A percentile compares a stretch with the other conserved stretches of the same genome.
phyloP scores from a whole-genome alignment of 2,888 invertebrate genomes.

The Bhutanitis thaidina region DNA sequence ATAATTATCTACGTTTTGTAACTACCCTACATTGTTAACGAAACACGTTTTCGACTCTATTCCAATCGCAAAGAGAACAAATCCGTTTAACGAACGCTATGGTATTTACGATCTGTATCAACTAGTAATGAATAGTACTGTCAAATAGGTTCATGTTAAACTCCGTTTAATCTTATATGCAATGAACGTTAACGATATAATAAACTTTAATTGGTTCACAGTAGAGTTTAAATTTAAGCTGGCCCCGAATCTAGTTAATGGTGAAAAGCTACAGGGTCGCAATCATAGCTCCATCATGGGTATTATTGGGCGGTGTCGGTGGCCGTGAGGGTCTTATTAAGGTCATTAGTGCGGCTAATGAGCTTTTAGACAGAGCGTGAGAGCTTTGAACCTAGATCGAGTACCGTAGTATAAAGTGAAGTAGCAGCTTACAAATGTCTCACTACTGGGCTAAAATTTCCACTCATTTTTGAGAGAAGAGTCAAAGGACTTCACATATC shows the following conservation, averaged over 20 bases:
- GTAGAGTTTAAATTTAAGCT: not conserved
- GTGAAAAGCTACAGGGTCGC: conserved; percentile 18
- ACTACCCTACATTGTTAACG: conserved; percentile 11
- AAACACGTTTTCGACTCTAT: conserved; percentile 21
- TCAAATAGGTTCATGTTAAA: conserved; percentile 22
- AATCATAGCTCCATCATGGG: conserved; percentile 43
- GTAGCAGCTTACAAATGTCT: too few relatives aligned
- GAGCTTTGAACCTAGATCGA: not conserved
- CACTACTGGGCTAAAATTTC: too few relatives aligned
- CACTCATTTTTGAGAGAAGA: too few relatives aligned
- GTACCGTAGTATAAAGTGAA: too few relatives aligned
- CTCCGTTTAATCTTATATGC: conserved; percentile 8
- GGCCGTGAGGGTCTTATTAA: conserved; percentile 66
- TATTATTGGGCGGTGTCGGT: conserved; percentile 28
- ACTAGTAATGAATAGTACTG: not conserved
- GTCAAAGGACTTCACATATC: too few relatives aligned
- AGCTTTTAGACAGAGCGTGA: conserved; percentile 43
- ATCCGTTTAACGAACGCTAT: conserved; percentile 6
- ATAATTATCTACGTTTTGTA: conserved; percentile 44
- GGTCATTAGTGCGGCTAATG: conserved; percentile 65
- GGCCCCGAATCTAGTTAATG: not conserved
- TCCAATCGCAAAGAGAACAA: conserved; percentile 20
- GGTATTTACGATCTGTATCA: not conserved
- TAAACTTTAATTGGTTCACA: not conserved
- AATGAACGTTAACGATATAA: not conserved